Evolutionary conservation across 2,797 vertebrate genomes (phyloP), one percentile per base, ranked within the genome.

Genomic region (Salarias fasciatus): DNA sequence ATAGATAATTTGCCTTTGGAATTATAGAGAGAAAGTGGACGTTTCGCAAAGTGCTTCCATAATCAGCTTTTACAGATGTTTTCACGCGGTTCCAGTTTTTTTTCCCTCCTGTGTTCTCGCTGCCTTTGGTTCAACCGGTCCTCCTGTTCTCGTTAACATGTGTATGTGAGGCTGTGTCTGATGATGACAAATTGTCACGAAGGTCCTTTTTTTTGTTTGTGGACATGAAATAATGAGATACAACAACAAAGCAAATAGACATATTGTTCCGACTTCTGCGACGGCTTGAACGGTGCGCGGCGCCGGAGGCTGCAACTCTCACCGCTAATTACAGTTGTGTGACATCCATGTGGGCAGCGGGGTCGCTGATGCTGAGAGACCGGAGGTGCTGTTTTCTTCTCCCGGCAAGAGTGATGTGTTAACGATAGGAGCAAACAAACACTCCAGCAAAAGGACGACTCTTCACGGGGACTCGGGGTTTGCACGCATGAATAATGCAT

Each of bases 291-390:
- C 73, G 78, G 76, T 38, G 61, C 73, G 38, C 58, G 37, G 5
- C 54, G 80, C 83, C 67, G 50, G 53, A 69, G 87, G 80, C 84
- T 38, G 63, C 69, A 59, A 54, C 66, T 77, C 72, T 84, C 56
- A 11, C 77, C 48, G 83, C 82, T 90, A 92, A 89, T 91, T 89
- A 86, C 85, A 83, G 65, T 53, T 63, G 66, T 77, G 79, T 86
- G 85, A 84, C 86, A 76, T 82, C 65, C 47, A 63, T 63, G 85
- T 87, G 81, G 90, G 87, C 74, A 85, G 79, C 8, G 41, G 63
- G 82, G 84, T 84, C 54, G 63, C 72, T 73, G 73, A 68, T 73
- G 68, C 71, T 66, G 57, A 72, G 71, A 85, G 86, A 86, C 82
- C 84, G 37, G 64, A 50, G 82, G 75, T 77, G 44, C 51, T 82